Evolutionary conservation across 1,140 invertebrate genomes (phyloP).

Genomic region (Drosophila erecta): DNA sequence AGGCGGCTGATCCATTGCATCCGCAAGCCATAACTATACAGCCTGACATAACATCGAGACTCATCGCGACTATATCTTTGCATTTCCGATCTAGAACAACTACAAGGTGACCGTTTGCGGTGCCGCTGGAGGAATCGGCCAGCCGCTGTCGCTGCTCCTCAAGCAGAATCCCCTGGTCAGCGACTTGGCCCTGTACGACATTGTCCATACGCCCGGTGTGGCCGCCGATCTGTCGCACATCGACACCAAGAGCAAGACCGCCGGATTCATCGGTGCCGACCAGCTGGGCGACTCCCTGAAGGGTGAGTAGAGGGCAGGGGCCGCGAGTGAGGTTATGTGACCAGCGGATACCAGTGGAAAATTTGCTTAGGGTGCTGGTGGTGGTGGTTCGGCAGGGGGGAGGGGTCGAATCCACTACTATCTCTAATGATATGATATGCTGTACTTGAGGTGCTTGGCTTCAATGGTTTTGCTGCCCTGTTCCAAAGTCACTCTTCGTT

Average conservation of each 20-base stretch:
- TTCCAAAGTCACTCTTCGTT: not conserved
- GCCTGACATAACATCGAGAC: not conserved
- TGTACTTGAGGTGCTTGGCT: not conserved
- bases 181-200: conserved; percentile 96
- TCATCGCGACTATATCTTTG: not conserved
- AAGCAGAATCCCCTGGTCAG: conserved; percentile 95
- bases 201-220: conserved; percentile 98
- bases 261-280: conserved; percentile 91
- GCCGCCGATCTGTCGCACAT: conserved; percentile 99
- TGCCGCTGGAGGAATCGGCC: conserved; percentile 98
- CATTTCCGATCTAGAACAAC: conserved; percentile 63
- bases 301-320: conserved; percentile 79
- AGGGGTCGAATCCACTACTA: not conserved
- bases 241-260: conserved; percentile 93
- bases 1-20: conserved; percentile 27
- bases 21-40: conserved; percentile 2
- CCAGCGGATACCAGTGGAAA: conserved; percentile 24
- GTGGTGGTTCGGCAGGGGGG: not conserved
- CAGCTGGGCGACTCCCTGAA: conserved; percentile 88
- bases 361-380: conserved; percentile 1
- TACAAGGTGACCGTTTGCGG: conserved; percentile 98
- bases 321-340: conserved; percentile 65
- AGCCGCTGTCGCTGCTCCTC: conserved; percentile 97
- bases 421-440: not conserved
- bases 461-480: not conserved